A percentile compares a stretch with the other conserved stretches of the same genome.
These are phyloP conservation scores for Teleogryllus oceanicus DNA, from an alignment of 2,888 invertebrate genomes.

Conservation along the genomic window DNA sequence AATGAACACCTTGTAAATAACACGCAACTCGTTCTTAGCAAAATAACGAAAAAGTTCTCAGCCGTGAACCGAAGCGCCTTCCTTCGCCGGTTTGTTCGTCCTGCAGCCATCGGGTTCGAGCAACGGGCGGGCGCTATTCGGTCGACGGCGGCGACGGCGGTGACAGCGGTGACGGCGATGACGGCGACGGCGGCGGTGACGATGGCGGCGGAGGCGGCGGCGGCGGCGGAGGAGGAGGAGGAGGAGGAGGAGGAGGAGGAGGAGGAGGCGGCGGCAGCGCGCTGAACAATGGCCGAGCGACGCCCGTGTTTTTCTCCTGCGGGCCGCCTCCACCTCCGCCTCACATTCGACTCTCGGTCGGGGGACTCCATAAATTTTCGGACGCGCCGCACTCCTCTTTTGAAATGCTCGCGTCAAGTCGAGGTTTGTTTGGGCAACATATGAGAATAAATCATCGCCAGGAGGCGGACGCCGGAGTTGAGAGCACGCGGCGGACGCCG, in stretches of 20 bases:
- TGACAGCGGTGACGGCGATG: no score
- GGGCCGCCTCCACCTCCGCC: neutral
- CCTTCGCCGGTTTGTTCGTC: neutral
- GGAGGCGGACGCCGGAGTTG: no score
- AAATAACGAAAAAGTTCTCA: no score
- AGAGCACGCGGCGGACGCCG: neutral
- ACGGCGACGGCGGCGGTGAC: no score
- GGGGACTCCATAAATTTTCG: neutral
- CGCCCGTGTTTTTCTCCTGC: neutral
- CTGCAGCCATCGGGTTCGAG: neutral
- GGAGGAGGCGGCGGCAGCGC: neutral
- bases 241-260: neutral
- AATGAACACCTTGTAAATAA: no score
- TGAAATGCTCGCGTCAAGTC: slow-evolving; percentile 18
- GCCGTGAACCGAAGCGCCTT: no score
- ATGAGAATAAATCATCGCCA: neutral
- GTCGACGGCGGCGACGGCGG: neutral
- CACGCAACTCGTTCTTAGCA: no score
- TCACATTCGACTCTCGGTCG: neutral
- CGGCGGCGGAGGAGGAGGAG: no score
- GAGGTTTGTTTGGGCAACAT: slow-evolving; percentile 8
- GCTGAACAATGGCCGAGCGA: neutral
- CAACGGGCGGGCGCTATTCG: neutral
- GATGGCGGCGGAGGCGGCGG: no score
- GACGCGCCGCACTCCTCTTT: neutral